Conservation (phyloP, 2,797 vertebrate species). For the Sebastes taczanowskii region DNA sequence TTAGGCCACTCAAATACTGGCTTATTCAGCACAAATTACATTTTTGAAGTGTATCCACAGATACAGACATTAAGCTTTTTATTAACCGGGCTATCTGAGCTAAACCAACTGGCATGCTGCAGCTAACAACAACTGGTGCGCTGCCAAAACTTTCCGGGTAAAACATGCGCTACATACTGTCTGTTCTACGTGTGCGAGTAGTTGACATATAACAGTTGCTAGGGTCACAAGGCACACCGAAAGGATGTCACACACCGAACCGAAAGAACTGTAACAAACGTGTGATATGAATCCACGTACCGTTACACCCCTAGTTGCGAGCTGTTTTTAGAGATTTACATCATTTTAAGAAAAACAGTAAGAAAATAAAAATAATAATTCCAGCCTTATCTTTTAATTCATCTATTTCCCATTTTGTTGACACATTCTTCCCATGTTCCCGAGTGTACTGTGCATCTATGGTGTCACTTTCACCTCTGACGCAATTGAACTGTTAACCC, state of each 20-base stretch:
- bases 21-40: background rate
- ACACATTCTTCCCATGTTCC: background rate
- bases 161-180: too few relatives aligned
- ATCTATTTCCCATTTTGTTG: background rate
- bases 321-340: background rate
- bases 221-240: background rate
- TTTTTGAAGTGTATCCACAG: background rate
- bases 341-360: background rate
- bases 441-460: background rate
- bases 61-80: too few relatives aligned
- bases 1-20: background rate
- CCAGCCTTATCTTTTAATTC: background rate
- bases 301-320: background rate
- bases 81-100: too few relatives aligned
- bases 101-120: too few relatives aligned
- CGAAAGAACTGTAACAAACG: too few relatives aligned
- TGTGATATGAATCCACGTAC: background rate
- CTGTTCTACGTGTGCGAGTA: too few relatives aligned
- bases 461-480: constrained; percentile 6
- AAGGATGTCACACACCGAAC: too few relatives aligned
- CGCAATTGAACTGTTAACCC: background rate
- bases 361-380: background rate
- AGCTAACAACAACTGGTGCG: too few relatives aligned
- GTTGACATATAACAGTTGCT: background rate
- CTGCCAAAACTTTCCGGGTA: too few relatives aligned